A percentile compares a stretch with the other conserved stretches of the same genome.
Conservation (phyloP, 1,140 invertebrate genomes). For the Diachasmimorpha longicaudata region DNA sequence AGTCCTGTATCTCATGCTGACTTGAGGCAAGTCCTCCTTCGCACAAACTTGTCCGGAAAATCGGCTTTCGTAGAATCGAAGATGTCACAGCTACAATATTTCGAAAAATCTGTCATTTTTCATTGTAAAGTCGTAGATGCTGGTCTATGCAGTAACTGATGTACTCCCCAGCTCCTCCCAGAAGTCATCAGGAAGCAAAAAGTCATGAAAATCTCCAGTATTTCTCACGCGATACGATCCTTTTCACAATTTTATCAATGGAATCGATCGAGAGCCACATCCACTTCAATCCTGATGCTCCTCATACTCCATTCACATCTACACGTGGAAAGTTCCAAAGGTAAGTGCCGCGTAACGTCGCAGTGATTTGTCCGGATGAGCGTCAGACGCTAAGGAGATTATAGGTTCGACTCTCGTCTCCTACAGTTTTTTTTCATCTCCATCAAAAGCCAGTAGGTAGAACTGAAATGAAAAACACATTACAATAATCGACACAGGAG, state of each 20-base stretch:
- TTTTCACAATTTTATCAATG: neutral
- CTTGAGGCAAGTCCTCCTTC: too few relatives aligned
- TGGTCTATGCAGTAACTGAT: too few relatives aligned
- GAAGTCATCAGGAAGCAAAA: neutral
- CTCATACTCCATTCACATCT: neutral
- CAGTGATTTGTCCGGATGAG: slow-evolving; percentile 61
- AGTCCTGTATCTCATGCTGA: too few relatives aligned
- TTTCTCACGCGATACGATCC: neutral
- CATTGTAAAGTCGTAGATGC: too few relatives aligned
- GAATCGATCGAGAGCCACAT: neutral
- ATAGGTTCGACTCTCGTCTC: slow-evolving; percentile 32
- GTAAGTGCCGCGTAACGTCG: slow-evolving; percentile 56
- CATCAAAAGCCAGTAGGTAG: slow-evolving; percentile 11
- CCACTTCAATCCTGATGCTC: neutral
- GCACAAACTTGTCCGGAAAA: too few relatives aligned
- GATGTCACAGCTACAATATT: too few relatives aligned
- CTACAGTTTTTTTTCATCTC: neutral
- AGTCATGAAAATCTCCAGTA: neutral
- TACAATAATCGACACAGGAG: neutral
- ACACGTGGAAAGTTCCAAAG: slow-evolving; percentile 30
- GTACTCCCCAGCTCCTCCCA: too few relatives aligned
- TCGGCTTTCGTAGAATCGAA: too few relatives aligned
- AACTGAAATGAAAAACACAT: neutral
- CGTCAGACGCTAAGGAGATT: slow-evolving; percentile 60
- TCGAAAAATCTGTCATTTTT: too few relatives aligned